Conservation (phyloP, 2,888 invertebrate genomes). For the Aethes cnicana region DNA sequence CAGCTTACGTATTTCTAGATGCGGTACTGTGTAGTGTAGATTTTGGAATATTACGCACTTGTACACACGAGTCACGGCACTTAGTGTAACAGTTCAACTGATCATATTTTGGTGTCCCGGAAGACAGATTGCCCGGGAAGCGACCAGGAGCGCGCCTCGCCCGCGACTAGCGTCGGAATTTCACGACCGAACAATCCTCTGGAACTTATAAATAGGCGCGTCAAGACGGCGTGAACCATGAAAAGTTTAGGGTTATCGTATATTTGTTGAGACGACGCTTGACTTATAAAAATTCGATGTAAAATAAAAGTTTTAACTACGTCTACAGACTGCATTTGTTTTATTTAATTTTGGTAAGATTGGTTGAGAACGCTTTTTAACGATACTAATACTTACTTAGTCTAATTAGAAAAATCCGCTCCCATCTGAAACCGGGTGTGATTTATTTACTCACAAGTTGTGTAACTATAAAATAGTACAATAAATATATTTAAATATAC, state of each 20-base stretch:
- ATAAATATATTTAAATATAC: too few relatives aligned
- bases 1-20: constrained; percentile 43
- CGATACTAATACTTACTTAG: too few relatives aligned
- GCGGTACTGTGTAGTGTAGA: constrained; percentile 45
- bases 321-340: too few relatives aligned
- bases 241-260: constrained; percentile 41
- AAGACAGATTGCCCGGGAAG: constrained; percentile 41
- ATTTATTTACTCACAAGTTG: too few relatives aligned
- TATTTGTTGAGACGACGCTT: too few relatives aligned
- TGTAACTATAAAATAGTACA: too few relatives aligned
- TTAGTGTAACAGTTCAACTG: constrained; percentile 48
- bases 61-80: constrained; percentile 53
- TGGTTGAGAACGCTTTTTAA: too few relatives aligned
- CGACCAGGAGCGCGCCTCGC: constrained; percentile 57
- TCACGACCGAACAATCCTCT: constrained; percentile 71
- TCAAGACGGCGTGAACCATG: constrained; percentile 53
- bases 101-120: constrained; percentile 47
- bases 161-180: constrained; percentile 72
- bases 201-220: constrained; percentile 82
- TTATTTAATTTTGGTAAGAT: too few relatives aligned
- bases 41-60: constrained; percentile 57
- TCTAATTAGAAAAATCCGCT: too few relatives aligned
- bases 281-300: too few relatives aligned
- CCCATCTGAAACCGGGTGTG: too few relatives aligned
- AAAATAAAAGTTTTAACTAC: too few relatives aligned